Percentiles rank a stretch among this genome's conserved stretches.
Conservation (phyloP, 30 jellyfish, hydroid and myxozoan species). For the Mastigias papua region DNA sequence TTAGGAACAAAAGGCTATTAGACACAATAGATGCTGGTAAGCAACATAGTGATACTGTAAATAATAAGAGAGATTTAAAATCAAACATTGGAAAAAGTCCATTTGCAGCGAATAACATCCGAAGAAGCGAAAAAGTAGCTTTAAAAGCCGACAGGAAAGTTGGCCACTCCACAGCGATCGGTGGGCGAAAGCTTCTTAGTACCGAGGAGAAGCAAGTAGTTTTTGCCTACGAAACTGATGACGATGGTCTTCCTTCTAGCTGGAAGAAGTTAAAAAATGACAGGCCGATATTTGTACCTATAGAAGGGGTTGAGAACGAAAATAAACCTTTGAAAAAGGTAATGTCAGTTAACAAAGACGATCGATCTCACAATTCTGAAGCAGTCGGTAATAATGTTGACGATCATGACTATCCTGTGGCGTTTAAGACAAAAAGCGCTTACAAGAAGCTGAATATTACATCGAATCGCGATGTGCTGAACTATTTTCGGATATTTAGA, state of each 20-base stretch:
- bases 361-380: neutral
- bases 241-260: conserved; percentile 69
- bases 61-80: neutral
- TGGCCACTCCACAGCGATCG: conserved; percentile 10
- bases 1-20: neutral
- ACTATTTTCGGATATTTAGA: conserved; percentile 51
- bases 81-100: neutral
- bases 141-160: neutral
- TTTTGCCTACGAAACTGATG: conserved; percentile 59
- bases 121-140: neutral
- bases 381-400: neutral
- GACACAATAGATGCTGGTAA: neutral
- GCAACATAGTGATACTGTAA: neutral
- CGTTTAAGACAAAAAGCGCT: conserved; percentile 27
- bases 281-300: conserved; percentile 75
- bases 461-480: conserved; percentile 59
- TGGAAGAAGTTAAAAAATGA: conserved; percentile 11
- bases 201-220: neutral
- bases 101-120: neutral
- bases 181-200: conserved; percentile 55
- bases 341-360: neutral
- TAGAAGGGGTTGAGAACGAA: conserved; percentile 71
- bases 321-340: conserved; percentile 23
- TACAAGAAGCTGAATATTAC: conserved; percentile 52
- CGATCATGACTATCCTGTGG: conserved; percentile 5